phyloP scores from a whole-genome alignment of 2,888 invertebrate genomes.

The Resseliella maxima region DNA sequence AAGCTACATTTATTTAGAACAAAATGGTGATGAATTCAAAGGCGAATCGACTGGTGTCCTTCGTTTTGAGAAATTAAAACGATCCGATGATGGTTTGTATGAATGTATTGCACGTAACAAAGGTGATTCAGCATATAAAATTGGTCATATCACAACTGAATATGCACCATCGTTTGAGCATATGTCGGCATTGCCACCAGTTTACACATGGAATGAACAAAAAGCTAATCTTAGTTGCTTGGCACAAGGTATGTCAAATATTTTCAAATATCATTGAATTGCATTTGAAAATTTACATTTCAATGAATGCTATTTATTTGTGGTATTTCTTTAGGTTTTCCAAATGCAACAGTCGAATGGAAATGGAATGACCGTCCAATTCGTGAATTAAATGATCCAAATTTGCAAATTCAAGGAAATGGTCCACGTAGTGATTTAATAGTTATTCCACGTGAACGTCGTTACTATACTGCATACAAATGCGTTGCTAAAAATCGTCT shows the following conservation, averaged over 20 bases:
- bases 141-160: slow-evolving; percentile 85
- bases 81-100: slow-evolving; percentile 88
- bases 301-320: not conserved
- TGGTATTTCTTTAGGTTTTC: slow-evolving; percentile 69
- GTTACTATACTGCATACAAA: slow-evolving; percentile 80
- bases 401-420: slow-evolving; percentile 73
- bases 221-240: slow-evolving; percentile 87
- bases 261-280: too few species aligned
- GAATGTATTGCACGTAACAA: slow-evolving; percentile 86
- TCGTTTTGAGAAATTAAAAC: slow-evolving; percentile 74
- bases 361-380: slow-evolving; percentile 72
- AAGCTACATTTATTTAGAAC: slow-evolving; percentile 73
- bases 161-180: slow-evolving; percentile 84
- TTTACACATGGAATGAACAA: slow-evolving; percentile 85
- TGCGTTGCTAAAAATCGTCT: slow-evolving; percentile 84
- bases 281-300: too few species aligned
- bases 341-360: slow-evolving; percentile 93
- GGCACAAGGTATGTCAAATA: slow-evolving; percentile 81
- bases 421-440: slow-evolving; percentile 80
- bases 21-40: slow-evolving; percentile 69
- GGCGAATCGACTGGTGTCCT: slow-evolving; percentile 76
- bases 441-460: slow-evolving; percentile 75
- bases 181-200: slow-evolving; percentile 76
- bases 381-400: slow-evolving; percentile 69
- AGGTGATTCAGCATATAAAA: slow-evolving; percentile 80